A percentile compares a stretch with the other conserved stretches of the same genome.
phyloP scores from a whole-genome alignment of 92 coral and sea anemone genomes.

The Paramuricea clavata region DNA sequence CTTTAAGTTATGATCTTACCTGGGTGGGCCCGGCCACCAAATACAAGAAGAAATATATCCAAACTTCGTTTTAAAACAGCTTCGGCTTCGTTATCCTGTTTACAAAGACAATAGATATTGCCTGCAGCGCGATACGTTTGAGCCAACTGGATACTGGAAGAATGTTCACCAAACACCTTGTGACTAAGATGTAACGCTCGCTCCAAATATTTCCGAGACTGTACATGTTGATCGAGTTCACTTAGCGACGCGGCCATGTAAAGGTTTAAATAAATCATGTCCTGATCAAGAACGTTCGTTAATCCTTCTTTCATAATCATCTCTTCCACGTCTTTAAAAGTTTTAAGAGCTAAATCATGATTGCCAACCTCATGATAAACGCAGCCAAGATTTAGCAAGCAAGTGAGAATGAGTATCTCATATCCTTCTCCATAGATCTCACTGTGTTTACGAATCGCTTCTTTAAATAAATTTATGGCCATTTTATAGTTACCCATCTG shows the following conservation, averaged over 20 bases:
- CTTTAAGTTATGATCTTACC: not conserved
- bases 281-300: not conserved
- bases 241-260: constrained; percentile 10
- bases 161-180: constrained; percentile 7
- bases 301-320: not conserved
- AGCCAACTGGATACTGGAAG: not conserved
- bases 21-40: not conserved
- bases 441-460: constrained; percentile 5
- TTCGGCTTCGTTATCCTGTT: not conserved
- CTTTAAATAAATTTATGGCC: not conserved
- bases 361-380: not conserved
- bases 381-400: not conserved
- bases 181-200: not conserved
- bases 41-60: not conserved
- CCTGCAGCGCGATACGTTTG: not conserved
- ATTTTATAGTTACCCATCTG: not conserved
- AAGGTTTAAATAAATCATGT: not conserved
- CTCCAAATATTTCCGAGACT: constrained; percentile 1
- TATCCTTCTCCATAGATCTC: not conserved
- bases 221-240: not conserved
- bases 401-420: not conserved
- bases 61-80: constrained; percentile 27
- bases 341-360: not conserved
- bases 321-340: not conserved
- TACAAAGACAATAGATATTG: not conserved